A percentile compares a stretch with the other conserved stretches of the same genome.
Evolutionary conservation across 2,113 vertebrate species (phyloP).

Genomic region (Xenotilapia leptura): DNA sequence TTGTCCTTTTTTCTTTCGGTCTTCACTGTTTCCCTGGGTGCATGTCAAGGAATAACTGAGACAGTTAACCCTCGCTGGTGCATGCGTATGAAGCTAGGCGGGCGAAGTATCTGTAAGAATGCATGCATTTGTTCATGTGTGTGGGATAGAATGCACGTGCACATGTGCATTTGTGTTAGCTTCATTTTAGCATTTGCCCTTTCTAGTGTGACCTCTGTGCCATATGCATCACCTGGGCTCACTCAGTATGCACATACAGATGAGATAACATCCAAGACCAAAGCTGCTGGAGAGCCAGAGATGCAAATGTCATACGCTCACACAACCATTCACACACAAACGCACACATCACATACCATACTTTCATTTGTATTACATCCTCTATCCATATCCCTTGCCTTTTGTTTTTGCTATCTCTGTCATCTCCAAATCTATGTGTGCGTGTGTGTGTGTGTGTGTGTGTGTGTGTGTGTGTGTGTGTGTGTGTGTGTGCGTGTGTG

Average conservation of each 20-base stretch:
- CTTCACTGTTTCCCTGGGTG: not conserved
- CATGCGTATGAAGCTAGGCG: not conserved
- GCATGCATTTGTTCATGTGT: conserved; percentile 17
- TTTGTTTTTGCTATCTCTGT: conserved; percentile 45
- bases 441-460: not conserved
- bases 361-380: conserved; percentile 48
- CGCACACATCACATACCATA: not conserved
- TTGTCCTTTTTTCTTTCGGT: not conserved
- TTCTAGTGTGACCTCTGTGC: conserved; percentile 71
- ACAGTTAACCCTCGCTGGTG: conserved; percentile 38
- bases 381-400: conserved; percentile 46
- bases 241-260: conserved; percentile 77
- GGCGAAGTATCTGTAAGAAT: not conserved
- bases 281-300: conserved; percentile 52
- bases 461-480: not conserved
- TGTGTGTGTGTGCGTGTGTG: not conserved
- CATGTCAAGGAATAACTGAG: conserved; percentile 51
- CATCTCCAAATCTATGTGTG: conserved; percentile 12
- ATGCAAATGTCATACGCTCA: conserved; percentile 69
- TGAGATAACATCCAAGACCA: conserved; percentile 60
- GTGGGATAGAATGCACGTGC: conserved; percentile 31
- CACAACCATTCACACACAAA: conserved; percentile 28
- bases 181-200: conserved; percentile 73
- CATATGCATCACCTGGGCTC: conserved; percentile 72
- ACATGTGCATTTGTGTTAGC: conserved; percentile 52